Base-by-base conservation (phyloP, 2,797 vertebrate species). In the Ctenosaura bakeri region DNA sequence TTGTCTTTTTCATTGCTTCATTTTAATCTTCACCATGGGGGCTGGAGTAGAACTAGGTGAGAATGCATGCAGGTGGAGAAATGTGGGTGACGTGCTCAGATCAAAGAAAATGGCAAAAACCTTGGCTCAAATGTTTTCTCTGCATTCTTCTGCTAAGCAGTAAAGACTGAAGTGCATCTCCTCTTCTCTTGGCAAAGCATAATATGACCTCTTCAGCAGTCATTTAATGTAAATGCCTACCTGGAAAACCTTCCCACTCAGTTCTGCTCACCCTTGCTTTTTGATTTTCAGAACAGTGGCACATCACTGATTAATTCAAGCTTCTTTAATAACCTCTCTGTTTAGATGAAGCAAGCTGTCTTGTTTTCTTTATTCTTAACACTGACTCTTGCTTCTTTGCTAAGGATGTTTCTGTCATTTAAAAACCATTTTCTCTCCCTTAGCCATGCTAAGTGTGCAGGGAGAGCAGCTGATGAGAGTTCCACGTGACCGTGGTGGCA, bases 321-420 rank as follows among this genome's bases (percentile, higher is more conserved):
- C 90, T 96, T 96, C 93, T 97, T 97, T 97, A 97, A 97, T 97
- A 97, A 97, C 96, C 95, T 95, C 96, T 97, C 96, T 95, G 95
- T 97, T 97, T 96, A 94, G 94, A 97, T 97, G 97, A 97, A 97
- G 97, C 96, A 96, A 96, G 97, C 97, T 97, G 97, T 97, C 97
- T 97, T 97, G 96, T 97, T 97, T 96, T 94, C 96, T 96, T 97
- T 97, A 96, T 97, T 97, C 96, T 96, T 92, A 97, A 97, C 97
- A 96, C 94, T 89, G 96, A 96, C 94, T 97, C 97, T 96, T 88
- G 89, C 94, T 96, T 94, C 96, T 95, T 94, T 92, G 92, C 96
- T 97, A 97, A 97, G 96, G 95, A 97, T 97, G 95, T 95, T 92
- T 91, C 96, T 97, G 96, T 97, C 97, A 97, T 95, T 97, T 96